Evolutionary conservation across 2,113 vertebrate species (phyloP).

Genomic region (Pangasianodon gigas): DNA sequence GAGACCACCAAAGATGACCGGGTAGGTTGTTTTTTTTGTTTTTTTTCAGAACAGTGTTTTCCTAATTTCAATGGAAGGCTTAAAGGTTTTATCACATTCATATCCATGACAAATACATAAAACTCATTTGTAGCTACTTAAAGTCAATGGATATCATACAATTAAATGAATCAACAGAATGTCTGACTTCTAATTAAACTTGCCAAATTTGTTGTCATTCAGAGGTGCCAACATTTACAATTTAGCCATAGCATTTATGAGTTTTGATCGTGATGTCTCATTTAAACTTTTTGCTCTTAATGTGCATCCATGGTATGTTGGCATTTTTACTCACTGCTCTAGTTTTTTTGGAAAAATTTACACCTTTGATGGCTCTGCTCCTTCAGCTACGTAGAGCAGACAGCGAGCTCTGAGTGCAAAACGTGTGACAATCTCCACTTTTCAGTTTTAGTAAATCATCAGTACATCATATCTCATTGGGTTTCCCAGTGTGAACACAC

Average conservation of each 20-base stretch:
- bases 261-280: not conserved
- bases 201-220: not conserved
- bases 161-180: not conserved
- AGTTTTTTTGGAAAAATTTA: not conserved
- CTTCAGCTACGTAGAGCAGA: not conserved
- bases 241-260: not conserved
- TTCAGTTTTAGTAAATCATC: not conserved
- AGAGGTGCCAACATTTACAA: not conserved
- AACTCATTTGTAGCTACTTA: not conserved
- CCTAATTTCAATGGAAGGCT: not conserved
- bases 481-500: not conserved
- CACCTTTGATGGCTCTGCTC: not conserved
- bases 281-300: not conserved
- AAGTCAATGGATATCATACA: not conserved
- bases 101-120: not conserved
- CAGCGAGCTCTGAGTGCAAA: not conserved
- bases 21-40: slow-evolving; percentile 73
- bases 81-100: not conserved
- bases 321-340: not conserved
- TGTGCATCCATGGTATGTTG: not conserved
- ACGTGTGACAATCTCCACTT: not conserved
- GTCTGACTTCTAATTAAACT: not conserved
- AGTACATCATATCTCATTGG: not conserved
- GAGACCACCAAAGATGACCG: slow-evolving; percentile 99
- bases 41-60: not conserved